Conservation (phyloP, 2,888 invertebrate genomes). For the Entomobrya proxima region DNA sequence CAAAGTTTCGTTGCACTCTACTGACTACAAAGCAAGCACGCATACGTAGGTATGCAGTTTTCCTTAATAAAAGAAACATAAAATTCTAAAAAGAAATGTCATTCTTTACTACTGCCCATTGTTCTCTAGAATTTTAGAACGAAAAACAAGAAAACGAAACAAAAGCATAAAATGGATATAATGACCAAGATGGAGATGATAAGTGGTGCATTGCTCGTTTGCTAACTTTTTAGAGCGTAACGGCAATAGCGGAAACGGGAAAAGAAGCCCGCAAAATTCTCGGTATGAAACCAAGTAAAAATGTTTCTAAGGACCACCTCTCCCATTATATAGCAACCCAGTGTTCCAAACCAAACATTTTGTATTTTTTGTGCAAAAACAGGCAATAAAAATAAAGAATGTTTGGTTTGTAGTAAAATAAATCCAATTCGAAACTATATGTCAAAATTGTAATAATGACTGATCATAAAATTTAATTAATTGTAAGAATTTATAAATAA, state of each 20-base stretch:
- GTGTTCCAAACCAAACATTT: background rate
- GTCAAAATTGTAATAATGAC: too few species aligned
- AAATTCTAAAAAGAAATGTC: too few species aligned
- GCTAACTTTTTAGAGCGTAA: slow-evolving; percentile 45
- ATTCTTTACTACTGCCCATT: too few species aligned
- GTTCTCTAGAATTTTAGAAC: too few species aligned
- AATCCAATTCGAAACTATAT: background rate
- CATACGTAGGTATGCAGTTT: too few species aligned
- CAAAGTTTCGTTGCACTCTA: slow-evolving; percentile 3
- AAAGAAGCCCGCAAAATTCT: too few species aligned
- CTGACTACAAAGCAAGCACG: background rate
- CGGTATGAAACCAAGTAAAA: too few species aligned
- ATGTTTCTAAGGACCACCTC: background rate
- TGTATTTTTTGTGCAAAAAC: background rate
- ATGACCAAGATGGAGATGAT: background rate
- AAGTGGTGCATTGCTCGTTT: slow-evolving; percentile 51
- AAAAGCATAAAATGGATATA: slow-evolving; percentile 1
- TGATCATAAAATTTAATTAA: too few species aligned
- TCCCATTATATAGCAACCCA: background rate
- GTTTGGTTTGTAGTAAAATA: background rate
- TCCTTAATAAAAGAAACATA: too few species aligned
- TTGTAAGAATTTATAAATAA: too few species aligned
- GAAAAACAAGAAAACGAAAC: slow-evolving; percentile 34
- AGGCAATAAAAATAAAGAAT: background rate
- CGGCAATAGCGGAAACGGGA: background rate